phyloP scores from a whole-genome alignment of 2,113 vertebrate species.

The Entelurus aequoreus region DNA sequence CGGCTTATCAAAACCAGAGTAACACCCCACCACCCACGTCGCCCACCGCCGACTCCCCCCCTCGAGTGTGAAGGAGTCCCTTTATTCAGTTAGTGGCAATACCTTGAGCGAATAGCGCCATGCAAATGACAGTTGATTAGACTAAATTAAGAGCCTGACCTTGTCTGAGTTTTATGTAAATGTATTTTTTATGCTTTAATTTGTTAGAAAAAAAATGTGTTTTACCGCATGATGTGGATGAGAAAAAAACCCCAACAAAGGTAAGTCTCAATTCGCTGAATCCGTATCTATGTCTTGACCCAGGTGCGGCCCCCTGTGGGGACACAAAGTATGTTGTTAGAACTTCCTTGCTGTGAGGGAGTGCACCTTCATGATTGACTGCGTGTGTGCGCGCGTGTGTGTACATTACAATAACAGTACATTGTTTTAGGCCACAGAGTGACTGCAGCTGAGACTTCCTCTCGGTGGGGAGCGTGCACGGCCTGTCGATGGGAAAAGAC shows the following conservation, averaged over 20 bases:
- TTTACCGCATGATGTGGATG: conserved; percentile 28
- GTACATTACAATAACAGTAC: conserved; percentile 60
- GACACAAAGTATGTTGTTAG: conserved; percentile 53
- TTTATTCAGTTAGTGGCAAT: conserved; percentile 99
- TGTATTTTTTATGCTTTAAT: conserved; percentile 68
- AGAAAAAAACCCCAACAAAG: not conserved
- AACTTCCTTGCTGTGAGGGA: conserved; percentile 67
- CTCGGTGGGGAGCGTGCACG: conserved; percentile 57
- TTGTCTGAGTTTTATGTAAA: conserved; percentile 99
- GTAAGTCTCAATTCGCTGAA: conserved; percentile 3
- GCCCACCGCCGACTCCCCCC: conserved; percentile 19
- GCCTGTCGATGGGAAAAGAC: conserved; percentile 76
- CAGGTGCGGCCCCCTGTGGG: conserved; percentile 45
- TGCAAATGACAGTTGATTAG: conserved; percentile 99
- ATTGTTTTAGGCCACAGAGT: conserved; percentile 53
- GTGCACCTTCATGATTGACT: conserved; percentile 52
- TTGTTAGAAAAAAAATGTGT: conserved; percentile 51
- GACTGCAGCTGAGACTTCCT: conserved; percentile 63
- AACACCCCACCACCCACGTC: conserved; percentile 70
- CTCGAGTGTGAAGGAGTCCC: conserved; percentile 98
- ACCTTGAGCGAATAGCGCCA: conserved; percentile 97
- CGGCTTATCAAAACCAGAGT: conserved; percentile 98
- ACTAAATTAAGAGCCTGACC: conserved; percentile 99
- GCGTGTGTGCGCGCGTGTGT: conserved; percentile 57
- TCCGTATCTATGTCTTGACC: conserved; percentile 52